Conservation (phyloP, 1,140 invertebrate genomes). For the Drosophila busckii region DNA sequence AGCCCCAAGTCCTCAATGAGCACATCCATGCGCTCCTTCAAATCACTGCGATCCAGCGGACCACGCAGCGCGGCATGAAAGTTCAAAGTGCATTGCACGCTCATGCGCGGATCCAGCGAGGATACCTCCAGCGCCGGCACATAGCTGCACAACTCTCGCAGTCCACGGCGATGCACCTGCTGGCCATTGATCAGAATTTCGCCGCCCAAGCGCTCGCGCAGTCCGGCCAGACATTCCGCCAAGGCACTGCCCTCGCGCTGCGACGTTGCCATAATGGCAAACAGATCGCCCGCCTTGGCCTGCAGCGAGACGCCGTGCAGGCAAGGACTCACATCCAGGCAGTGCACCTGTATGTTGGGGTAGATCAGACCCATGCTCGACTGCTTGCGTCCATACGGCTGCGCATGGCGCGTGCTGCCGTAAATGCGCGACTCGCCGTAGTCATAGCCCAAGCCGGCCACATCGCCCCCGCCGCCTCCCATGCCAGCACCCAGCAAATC, state of each 20-base stretch:
- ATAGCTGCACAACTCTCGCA: slow-evolving; percentile 81
- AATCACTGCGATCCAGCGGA: slow-evolving; percentile 82
- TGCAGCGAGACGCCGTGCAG: slow-evolving; percentile 89
- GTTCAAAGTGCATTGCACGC: slow-evolving; percentile 88
- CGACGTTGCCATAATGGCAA: slow-evolving; percentile 92
- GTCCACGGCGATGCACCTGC: slow-evolving; percentile 84
- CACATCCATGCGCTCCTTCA: slow-evolving; percentile 86
- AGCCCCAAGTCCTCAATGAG: slow-evolving; percentile 94
- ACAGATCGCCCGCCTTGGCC: slow-evolving; percentile 91
- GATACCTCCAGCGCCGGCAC: slow-evolving; percentile 71
- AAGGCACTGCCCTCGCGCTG: slow-evolving; percentile 89
- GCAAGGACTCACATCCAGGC: slow-evolving; percentile 80
- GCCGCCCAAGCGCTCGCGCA: slow-evolving; percentile 84
- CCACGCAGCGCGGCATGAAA: slow-evolving; percentile 88
- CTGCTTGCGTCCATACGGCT: slow-evolving; percentile 69
- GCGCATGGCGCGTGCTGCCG: slow-evolving; percentile 57
- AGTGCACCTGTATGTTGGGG: slow-evolving; percentile 85
- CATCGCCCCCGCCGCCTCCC: slow-evolving; percentile 37
- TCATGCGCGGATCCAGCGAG: slow-evolving; percentile 84
- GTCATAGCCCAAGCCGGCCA: slow-evolving; percentile 46
- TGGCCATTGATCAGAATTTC: slow-evolving; percentile 93
- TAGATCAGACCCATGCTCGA: slow-evolving; percentile 79
- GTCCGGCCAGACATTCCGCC: slow-evolving; percentile 89
- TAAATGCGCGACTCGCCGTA: slow-evolving; percentile 66
- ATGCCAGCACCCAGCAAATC: slow-evolving; percentile 66